phyloP scores from a whole-genome alignment of 2,113 vertebrate genomes.

The Todiramphus saurophagus region DNA sequence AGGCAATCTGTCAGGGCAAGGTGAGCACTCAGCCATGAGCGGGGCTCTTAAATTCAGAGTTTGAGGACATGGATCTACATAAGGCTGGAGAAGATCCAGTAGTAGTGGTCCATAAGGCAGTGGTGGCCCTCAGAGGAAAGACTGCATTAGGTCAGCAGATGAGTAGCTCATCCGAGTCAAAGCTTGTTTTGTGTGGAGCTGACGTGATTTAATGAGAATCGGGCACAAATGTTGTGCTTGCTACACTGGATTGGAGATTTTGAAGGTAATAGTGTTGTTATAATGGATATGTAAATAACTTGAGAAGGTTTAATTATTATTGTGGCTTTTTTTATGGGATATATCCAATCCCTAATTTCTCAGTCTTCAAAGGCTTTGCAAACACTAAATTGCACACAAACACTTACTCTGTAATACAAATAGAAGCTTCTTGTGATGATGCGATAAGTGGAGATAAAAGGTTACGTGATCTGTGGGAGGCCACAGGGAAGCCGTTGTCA shows the following conservation, averaged over 20 bases:
- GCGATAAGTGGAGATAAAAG: conserved; percentile 32
- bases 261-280: background rate
- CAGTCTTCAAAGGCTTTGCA: conserved; percentile 40
- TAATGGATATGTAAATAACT: conserved; percentile 2
- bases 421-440: conserved; percentile 26
- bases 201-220: background rate
- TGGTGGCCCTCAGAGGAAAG: background rate
- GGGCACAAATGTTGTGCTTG: background rate
- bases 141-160: background rate
- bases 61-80: background rate
- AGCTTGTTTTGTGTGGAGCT: conserved; percentile 24
- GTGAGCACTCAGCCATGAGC: background rate
- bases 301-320: conserved; percentile 42
- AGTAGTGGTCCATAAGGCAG: background rate
- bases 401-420: conserved; percentile 17
- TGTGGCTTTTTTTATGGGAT: conserved; percentile 47
- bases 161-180: background rate
- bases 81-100: background rate
- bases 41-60: background rate
- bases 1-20: background rate
- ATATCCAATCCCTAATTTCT: background rate
- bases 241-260: background rate
- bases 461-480: conserved; percentile 16
- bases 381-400: background rate
- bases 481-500: background rate